Percentiles rank a stretch among this genome's conserved stretches.
Conservation (phyloP, 1,140 invertebrate species). For the Drosophila arizonae region DNA sequence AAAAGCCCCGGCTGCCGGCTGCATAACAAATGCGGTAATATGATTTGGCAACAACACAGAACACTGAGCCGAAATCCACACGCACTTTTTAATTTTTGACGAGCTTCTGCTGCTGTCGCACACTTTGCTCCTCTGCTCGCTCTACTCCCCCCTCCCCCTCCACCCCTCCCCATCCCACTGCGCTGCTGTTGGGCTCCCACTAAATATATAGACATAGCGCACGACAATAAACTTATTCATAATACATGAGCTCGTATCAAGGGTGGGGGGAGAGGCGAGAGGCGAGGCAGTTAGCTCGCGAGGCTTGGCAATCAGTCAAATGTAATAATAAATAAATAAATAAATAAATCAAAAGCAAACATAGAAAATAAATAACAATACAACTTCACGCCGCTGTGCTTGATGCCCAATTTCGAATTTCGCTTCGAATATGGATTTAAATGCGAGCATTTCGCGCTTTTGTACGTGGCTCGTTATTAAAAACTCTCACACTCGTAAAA, state of each 20-base stretch:
- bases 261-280: background rate
- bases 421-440: constrained; percentile 5
- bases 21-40: constrained; percentile 73
- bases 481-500: constrained; percentile 1
- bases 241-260: constrained; percentile 63
- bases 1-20: constrained; percentile 20
- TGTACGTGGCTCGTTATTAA: too few relatives aligned
- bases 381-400: constrained; percentile 25
- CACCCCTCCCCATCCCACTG: background rate
- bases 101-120: constrained; percentile 6
- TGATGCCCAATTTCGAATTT: constrained; percentile 16
- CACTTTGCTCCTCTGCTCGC: background rate
- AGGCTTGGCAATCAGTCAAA: constrained; percentile 71
- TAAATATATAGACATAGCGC: constrained; percentile 46
- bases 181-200: constrained; percentile 12
- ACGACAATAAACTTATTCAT: constrained; percentile 75
- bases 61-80: constrained; percentile 69
- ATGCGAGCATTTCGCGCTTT: background rate
- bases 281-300: background rate
- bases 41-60: constrained; percentile 69
- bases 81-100: constrained; percentile 47
- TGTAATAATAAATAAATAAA: constrained; percentile 72
- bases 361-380: constrained; percentile 31
- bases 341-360: constrained; percentile 58
- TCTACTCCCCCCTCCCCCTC: too few relatives aligned